Evolutionary conservation across 2,888 invertebrate genomes (phyloP).

Genomic region (Macrophya alboannulata): DNA sequence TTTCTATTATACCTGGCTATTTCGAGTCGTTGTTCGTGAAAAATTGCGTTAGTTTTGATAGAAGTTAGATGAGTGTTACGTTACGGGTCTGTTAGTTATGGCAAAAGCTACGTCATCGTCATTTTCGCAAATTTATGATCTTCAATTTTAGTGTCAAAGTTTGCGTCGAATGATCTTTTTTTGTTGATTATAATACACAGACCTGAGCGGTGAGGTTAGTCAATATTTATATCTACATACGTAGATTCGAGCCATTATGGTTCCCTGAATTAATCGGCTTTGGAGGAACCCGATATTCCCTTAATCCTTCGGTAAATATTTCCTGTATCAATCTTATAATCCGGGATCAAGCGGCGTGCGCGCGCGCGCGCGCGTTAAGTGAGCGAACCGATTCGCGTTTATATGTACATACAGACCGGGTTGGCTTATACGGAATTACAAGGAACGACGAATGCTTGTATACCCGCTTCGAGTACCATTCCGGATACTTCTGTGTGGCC

Average conservation of each 20-base stretch:
- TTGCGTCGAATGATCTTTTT: not conserved
- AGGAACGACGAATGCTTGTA: slow-evolving; percentile 43
- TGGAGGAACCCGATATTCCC: slow-evolving; percentile 38
- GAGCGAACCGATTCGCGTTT: slow-evolving; percentile 47
- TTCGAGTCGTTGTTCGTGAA: not conserved
- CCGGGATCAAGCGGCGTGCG: slow-evolving; percentile 36
- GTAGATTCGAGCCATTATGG: not conserved
- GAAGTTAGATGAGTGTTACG: no score
- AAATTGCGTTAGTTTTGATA: no score
- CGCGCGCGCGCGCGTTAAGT: slow-evolving; percentile 33
- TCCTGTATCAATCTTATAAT: slow-evolving; percentile 48
- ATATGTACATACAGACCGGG: slow-evolving; percentile 39
- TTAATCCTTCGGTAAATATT: slow-evolving; percentile 48
- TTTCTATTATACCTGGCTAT: not conserved
- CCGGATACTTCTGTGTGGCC: slow-evolving; percentile 53
- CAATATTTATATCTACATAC: not conserved
- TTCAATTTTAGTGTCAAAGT: no score
- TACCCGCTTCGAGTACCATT: slow-evolving; percentile 54
- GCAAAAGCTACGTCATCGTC: not conserved
- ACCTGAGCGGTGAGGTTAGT: not conserved
- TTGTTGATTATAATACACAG: not conserved
- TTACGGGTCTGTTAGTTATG: not conserved
- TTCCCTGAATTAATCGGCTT: slow-evolving; percentile 25
- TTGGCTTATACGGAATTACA: slow-evolving; percentile 56
- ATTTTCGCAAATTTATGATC: no score